Percentiles rank a stretch among this genome's conserved stretches.
Evolutionary conservation across 2,888 invertebrate genomes (phyloP).

Genomic region (Dioctria rufipes): DNA sequence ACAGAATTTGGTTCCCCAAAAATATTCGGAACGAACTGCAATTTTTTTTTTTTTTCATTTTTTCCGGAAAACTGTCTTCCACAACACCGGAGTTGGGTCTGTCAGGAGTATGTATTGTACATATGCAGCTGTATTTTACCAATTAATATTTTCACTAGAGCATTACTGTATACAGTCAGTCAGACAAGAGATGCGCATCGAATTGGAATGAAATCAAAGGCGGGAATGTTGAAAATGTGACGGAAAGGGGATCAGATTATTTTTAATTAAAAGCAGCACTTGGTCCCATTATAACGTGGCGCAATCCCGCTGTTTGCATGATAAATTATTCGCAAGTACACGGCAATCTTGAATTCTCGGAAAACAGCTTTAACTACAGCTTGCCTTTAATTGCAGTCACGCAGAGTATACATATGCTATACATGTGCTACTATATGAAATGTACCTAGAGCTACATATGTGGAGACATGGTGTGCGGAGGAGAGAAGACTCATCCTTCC

Average conservation of each 20-base stretch:
- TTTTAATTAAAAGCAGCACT: slow-evolving; percentile 26
- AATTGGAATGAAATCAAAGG: slow-evolving; percentile 27
- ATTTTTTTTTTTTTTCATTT: background rate
- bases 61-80: background rate
- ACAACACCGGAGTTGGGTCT: no score
- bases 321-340: slow-evolving; percentile 14
- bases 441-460: no score
- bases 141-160: slow-evolving; percentile 27
- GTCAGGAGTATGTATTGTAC: no score
- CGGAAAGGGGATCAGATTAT: slow-evolving; percentile 26
- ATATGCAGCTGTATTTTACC: background rate
- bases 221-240: slow-evolving; percentile 23
- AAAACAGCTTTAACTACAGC: no score
- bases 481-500: background rate
- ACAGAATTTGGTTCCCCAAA: background rate
- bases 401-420: slow-evolving; percentile 1
- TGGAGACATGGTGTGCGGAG: background rate
- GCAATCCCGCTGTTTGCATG: slow-evolving; percentile 16
- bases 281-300: background rate
- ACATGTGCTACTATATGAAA: no score
- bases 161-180: slow-evolving; percentile 10
- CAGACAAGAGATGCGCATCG: slow-evolving; percentile 16
- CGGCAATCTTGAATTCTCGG: no score
- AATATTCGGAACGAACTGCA: background rate
- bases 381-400: no score